A percentile compares a stretch with the other conserved stretches of the same genome.
Conservation (phyloP, 1,140 invertebrate species). For the Akabosia matsudoensis region DNA sequence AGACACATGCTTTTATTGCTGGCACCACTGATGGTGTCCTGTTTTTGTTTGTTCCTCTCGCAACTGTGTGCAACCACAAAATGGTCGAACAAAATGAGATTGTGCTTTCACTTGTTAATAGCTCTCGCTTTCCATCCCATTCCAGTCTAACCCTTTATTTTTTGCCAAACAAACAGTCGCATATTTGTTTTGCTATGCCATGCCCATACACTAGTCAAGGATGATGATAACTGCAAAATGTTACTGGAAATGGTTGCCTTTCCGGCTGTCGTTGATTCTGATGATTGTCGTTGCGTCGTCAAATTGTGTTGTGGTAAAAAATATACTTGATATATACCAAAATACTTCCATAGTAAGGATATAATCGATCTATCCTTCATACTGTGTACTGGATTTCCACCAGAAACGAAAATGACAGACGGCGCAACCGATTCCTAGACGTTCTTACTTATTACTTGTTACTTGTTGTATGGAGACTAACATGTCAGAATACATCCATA, state of each 20-base stretch:
- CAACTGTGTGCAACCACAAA: slow-evolving; percentile 18
- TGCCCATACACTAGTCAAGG: not conserved
- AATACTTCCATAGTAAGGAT: too few species aligned
- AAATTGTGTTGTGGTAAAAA: not conserved
- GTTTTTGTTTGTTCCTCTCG: not conserved
- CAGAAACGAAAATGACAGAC: too few species aligned
- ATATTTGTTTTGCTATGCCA: not conserved
- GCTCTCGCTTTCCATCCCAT: not conserved
- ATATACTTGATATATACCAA: not conserved
- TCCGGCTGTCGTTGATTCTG: not conserved
- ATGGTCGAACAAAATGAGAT: not conserved
- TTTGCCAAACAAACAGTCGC: not conserved
- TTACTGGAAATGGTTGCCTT: not conserved
- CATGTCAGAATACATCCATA: too few species aligned
- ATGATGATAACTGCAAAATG: slow-evolving; percentile 7
- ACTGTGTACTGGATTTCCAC: too few species aligned
- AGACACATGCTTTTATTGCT: not conserved
- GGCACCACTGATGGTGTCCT: not conserved
- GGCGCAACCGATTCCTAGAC: not conserved
- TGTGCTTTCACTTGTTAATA: slow-evolving; percentile 19
- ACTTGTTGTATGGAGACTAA: too few species aligned
- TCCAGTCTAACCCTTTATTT: slow-evolving; percentile 2
- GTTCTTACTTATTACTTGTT: not conserved
- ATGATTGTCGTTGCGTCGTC: not conserved
- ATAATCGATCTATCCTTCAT: too few species aligned